These are phyloP conservation scores for Octodon degus DNA, from an alignment of 2,113 vertebrate genomes.

Conservation along the genomic window DNA sequence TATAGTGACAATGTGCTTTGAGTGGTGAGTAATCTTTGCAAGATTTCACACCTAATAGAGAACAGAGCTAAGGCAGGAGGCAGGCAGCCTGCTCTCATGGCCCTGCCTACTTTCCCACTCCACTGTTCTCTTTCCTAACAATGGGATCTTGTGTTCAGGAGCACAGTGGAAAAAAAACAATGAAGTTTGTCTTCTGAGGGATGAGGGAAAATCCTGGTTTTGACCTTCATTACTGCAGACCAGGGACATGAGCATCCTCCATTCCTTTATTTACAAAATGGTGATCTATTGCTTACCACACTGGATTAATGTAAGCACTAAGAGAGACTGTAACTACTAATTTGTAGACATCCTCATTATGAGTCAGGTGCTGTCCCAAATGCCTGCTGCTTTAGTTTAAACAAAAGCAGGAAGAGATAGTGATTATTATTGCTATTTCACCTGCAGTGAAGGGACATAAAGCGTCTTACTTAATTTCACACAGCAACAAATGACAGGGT, in stretches of 20 bases:
- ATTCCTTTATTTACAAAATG: neutral
- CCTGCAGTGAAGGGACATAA: neutral
- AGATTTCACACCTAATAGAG: neutral
- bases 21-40: neutral
- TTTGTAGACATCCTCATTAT: neutral
- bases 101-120: neutral
- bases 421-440: neutral
- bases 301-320: neutral
- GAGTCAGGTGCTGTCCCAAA: neutral
- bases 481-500: neutral
- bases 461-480: constrained; percentile 3
- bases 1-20: neutral
- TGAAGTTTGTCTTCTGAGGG: neutral
- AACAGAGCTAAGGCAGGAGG: neutral
- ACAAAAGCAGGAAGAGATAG: neutral
- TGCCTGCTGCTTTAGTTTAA: neutral
- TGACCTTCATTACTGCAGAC: neutral
- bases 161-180: neutral
- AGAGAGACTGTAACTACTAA: neutral
- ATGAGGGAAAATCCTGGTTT: neutral
- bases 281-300: neutral
- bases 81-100: neutral
- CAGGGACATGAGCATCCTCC: neutral
- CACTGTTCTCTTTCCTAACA: neutral
- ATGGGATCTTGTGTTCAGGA: neutral